A percentile compares a stretch with the other conserved stretches of the same genome.
phyloP scores from a whole-genome alignment of 2,797 vertebrate genomes.

The Buphagus erythrorhynchus region DNA sequence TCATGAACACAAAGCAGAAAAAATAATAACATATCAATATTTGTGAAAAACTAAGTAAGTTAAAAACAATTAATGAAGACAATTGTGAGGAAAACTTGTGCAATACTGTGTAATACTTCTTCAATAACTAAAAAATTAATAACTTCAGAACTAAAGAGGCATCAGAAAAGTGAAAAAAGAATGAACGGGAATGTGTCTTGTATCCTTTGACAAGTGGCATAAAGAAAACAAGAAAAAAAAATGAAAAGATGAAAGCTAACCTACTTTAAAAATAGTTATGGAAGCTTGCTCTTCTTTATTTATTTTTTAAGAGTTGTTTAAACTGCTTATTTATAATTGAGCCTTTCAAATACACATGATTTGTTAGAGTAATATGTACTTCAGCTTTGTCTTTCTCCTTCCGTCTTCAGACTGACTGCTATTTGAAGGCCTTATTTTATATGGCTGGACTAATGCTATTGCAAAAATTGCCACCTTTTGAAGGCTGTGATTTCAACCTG shows the following conservation, averaged over 20 bases:
- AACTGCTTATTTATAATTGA: slow-evolving; percentile 9
- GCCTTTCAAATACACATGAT: slow-evolving; percentile 27
- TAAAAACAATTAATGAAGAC: not conserved
- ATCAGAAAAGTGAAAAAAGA: not conserved
- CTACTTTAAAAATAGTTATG: slow-evolving; percentile 27
- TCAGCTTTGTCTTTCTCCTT: not conserved
- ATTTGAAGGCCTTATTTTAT: slow-evolving; percentile 5
- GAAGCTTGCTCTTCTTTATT: not conserved
- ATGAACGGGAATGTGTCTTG: not conserved
- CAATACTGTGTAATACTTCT: not conserved
- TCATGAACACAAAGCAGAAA: not conserved
- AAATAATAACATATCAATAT: not conserved
- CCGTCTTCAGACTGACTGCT: not conserved
- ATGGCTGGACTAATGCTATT: slow-evolving; percentile 9
- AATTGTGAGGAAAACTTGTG: not conserved
- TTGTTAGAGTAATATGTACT: slow-evolving; percentile 18
- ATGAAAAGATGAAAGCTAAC: slow-evolving; percentile 15
- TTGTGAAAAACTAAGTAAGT: not conserved
- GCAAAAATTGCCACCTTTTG: slow-evolving; percentile 52
- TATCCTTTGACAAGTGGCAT: not conserved
- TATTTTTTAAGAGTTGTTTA: not conserved
- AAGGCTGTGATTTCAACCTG: slow-evolving; percentile 14
- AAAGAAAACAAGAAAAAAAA: slow-evolving; percentile 19
- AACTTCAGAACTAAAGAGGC: not conserved
- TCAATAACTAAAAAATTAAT: not conserved